Evolutionary conservation across 1,140 invertebrate genomes (phyloP), one percentile per base, ranked within the genome.

Genomic region (Coboldia fuscipes): DNA sequence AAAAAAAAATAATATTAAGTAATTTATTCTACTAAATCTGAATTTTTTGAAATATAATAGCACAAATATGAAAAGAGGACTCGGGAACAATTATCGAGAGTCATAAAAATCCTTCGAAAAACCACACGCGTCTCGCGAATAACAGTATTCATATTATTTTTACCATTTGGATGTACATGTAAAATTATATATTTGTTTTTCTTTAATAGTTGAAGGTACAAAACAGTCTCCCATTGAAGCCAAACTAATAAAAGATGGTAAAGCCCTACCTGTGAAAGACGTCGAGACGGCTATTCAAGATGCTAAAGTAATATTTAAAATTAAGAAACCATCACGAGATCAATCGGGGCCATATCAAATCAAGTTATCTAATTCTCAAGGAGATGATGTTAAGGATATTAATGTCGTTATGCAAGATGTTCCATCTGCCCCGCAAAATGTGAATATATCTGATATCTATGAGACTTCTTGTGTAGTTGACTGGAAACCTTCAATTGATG

Each of bases 401-500:
- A 72, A 71, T 29, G 72, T 92, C 36, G 78, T 72, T 35, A 86
- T 90, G 72, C 82, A 88, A 77, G 86, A 88, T 52, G 82, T 77
- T 15, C 94, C 94, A 20, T 62, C 72, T 27, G 61, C 77, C 24
- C 94, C 94, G 6, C 65, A 71, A 47, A 80, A 92, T 41, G 70
- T 99, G 14, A 76, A 92, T 44, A 83, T 97, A 1, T 70, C 69
- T 2, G 90, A 98, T 41, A 65, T 99, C 1, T 96, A 80, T 58
- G 77, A 88, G 45, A 84, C 82, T 37, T 82, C 80, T 13, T 97
- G 90, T 57, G 72, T 82, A 19, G 72, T 99, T 0, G 62, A 72
- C 15, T 99, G 93, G 81, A 88, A 93, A 43, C 65, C 74, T 35
- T 84, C 88, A 1, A 70, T 75, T 45, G 92, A 97, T 49, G 85